These are phyloP conservation scores for Eulemur coronatus DNA, from an alignment of 2,797 vertebrate genomes.

Conservation along the genomic window DNA sequence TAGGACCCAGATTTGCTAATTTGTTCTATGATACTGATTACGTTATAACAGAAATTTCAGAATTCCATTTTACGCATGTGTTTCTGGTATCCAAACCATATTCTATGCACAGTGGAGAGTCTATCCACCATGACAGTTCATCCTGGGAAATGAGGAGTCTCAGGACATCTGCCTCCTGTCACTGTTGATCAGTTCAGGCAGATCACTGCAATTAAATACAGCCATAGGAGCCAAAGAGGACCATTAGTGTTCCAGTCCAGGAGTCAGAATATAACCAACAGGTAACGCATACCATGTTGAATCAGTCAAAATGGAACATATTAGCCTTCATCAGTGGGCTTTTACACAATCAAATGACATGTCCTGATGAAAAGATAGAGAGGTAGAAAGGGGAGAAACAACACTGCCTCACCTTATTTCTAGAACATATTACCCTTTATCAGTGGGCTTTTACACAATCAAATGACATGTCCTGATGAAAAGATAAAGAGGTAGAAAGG, in stretches of 20 bases:
- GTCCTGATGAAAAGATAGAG: neutral
- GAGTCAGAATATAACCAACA: conserved; percentile 7
- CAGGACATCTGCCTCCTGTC: conserved; percentile 56
- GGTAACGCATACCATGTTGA: conserved; percentile 31
- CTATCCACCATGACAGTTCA: neutral
- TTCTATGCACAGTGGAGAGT: neutral
- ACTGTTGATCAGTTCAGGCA: conserved; percentile 40
- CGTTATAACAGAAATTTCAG: neutral
- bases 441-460: conserved; percentile 2
- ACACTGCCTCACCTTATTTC: neutral
- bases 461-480: conserved; percentile 12
- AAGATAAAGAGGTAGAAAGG: neutral
- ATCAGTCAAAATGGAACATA: conserved; percentile 17
- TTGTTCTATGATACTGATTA: neutral
- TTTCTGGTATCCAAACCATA: neutral
- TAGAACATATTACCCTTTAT: neutral
- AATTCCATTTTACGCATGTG: neutral
- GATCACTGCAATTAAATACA: conserved; percentile 52
- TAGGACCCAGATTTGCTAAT: neutral
- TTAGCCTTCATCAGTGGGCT: neutral
- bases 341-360: conserved; percentile 38
- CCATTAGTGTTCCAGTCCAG: neutral
- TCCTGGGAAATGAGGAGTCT: conserved; percentile 17
- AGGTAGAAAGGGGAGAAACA: neutral
- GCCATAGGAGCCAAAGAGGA: neutral